phyloP scores from a whole-genome alignment of 2,888 invertebrate genomes.

The Eupithecia subumbrata region DNA sequence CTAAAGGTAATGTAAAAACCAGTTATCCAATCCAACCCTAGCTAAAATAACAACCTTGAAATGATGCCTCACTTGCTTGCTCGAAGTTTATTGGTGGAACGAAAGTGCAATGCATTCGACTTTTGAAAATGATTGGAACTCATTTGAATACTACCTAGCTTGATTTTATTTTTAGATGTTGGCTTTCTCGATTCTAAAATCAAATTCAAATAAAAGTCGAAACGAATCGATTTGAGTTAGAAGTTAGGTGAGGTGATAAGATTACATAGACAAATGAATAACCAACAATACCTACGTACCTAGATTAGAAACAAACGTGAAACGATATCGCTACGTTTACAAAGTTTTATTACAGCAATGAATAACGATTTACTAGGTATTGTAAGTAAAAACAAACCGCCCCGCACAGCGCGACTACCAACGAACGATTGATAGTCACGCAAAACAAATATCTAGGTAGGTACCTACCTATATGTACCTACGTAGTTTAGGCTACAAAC shows the following conservation, averaged over 20 bases:
- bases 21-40: slow-evolving; percentile 7
- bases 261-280: slow-evolving; percentile 1
- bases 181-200: not conserved
- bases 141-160: not conserved
- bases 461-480: not conserved
- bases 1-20: slow-evolving; percentile 3
- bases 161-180: not conserved
- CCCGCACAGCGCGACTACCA: not conserved
- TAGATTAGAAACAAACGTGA: slow-evolving; percentile 1
- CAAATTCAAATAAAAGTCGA: not conserved
- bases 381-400: slow-evolving; percentile 45
- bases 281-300: not conserved
- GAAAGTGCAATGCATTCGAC: not conserved
- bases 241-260: slow-evolving; percentile 6
- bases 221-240: not conserved
- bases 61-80: not conserved
- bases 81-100: not conserved
- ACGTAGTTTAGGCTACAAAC: not conserved
- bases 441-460: slow-evolving; percentile 40
- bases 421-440: slow-evolving; percentile 38
- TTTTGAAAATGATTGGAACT: not conserved
- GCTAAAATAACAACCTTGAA: slow-evolving; percentile 10
- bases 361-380: slow-evolving; percentile 1
- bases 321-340: not conserved
- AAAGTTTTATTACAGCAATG: slow-evolving; percentile 5